Evolutionary conservation across 2,113 vertebrate species (phyloP).

Genomic region (Psephotus haematonotus): DNA sequence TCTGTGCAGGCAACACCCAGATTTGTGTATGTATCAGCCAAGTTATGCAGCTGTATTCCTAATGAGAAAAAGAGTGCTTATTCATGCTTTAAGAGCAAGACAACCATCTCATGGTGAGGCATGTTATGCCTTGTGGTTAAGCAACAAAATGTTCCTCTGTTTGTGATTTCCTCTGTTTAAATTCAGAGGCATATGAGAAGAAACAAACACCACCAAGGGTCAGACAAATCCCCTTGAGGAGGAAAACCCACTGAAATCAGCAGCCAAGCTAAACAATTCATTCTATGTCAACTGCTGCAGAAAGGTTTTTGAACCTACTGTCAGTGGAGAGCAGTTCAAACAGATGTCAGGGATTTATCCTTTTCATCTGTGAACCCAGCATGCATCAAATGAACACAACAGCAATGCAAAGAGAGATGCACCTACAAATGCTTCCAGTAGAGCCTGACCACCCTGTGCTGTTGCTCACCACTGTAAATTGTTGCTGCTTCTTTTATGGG

Average conservation of each 20-base stretch:
- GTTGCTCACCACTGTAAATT: fast-evolving
- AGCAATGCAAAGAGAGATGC: background rate
- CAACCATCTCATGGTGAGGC: background rate
- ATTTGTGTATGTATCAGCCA: background rate
- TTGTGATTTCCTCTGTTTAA: background rate
- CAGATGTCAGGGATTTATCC: no score
- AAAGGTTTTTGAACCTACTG: background rate
- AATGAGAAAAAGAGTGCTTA: background rate
- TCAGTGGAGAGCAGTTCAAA: background rate
- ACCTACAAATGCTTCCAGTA: background rate
- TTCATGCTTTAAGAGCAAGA: background rate
- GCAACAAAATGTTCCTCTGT: background rate
- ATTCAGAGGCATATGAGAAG: background rate
- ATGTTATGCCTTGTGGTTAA: background rate
- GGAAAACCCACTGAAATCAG: background rate
- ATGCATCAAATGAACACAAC: background rate
- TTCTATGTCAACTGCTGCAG: background rate
- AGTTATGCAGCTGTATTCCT: background rate
- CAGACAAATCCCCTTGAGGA: background rate
- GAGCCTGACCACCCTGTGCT: fast-evolving
- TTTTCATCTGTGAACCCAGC: background rate
- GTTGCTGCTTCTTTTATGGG: background rate
- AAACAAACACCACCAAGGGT: background rate
- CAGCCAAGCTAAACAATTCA: background rate
- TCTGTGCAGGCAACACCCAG: background rate